Evolutionary conservation across 2,113 vertebrate species (phyloP).

Genomic region (Sturnira hondurensis): DNA sequence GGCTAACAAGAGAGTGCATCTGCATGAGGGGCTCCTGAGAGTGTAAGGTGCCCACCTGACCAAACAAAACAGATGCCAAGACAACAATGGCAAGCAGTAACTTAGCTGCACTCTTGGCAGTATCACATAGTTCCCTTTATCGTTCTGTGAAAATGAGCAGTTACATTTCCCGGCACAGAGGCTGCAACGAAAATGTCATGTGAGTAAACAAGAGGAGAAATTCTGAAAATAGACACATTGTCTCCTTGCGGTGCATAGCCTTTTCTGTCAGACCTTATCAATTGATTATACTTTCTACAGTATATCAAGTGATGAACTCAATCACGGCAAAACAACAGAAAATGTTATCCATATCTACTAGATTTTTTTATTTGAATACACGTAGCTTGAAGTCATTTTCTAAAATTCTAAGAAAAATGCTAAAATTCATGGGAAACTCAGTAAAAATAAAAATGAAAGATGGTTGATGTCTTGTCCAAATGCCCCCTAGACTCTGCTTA

Average conservation of each 20-base stretch:
- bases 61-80: not conserved
- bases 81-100: not conserved
- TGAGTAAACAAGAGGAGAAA: not conserved
- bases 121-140: not conserved
- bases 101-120: not conserved
- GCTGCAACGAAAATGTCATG: not conserved
- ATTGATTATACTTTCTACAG: not conserved
- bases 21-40: not conserved
- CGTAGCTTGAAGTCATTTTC: not conserved
- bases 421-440: not conserved
- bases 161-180: not conserved
- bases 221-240: not conserved
- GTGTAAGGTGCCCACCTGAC: not conserved
- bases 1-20: not conserved
- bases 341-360: not conserved
- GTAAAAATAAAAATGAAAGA: not conserved
- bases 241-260: not conserved
- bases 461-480: not conserved
- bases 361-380: not conserved
- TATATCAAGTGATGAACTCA: not conserved
- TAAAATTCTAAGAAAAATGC: constrained; percentile 10
- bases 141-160: not conserved
- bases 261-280: not conserved
- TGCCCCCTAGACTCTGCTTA: not conserved
- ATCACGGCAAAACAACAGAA: not conserved